Conservation (phyloP, 2,888 invertebrate species). For the Cryptus armator region DNA sequence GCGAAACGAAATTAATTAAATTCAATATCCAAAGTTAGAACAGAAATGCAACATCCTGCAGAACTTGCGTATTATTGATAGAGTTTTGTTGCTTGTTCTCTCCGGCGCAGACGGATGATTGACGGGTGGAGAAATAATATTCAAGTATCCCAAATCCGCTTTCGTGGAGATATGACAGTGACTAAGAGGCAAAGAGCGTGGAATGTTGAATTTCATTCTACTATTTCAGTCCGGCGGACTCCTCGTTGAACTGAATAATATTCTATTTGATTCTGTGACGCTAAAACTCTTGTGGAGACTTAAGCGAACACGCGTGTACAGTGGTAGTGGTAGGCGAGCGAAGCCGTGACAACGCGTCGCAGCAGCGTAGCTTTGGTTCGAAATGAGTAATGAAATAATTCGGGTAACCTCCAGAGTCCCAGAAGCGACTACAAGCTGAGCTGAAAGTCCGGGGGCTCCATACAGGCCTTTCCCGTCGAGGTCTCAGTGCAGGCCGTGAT, state of each 20-base stretch:
- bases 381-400: slow-evolving; percentile 68
- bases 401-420: slow-evolving; percentile 55
- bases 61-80: slow-evolving; percentile 4
- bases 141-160: slow-evolving; percentile 15
- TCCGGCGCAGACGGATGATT: slow-evolving; percentile 6
- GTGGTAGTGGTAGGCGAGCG: slow-evolving; percentile 14
- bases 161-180: slow-evolving; percentile 39
- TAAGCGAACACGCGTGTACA: slow-evolving; percentile 31
- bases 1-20: neutral
- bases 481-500: slow-evolving; percentile 43
- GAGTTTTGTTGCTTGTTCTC: neutral
- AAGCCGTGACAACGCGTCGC: neutral
- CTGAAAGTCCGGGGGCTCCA: slow-evolving; percentile 42
- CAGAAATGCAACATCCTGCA: neutral
- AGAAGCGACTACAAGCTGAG: slow-evolving; percentile 41
- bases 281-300: slow-evolving; percentile 31
- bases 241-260: slow-evolving; percentile 59
- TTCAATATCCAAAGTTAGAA: neutral
- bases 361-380: slow-evolving; percentile 51
- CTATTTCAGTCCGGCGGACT: slow-evolving; percentile 44
- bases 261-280: slow-evolving; percentile 58
- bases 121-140: slow-evolving; percentile 34
- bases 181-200: slow-evolving; percentile 11
- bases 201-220: slow-evolving; percentile 52
- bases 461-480: slow-evolving; percentile 49